These are phyloP conservation scores for Turnix velox DNA, from an alignment of 2,113 vertebrate species.

Conservation along the genomic window DNA sequence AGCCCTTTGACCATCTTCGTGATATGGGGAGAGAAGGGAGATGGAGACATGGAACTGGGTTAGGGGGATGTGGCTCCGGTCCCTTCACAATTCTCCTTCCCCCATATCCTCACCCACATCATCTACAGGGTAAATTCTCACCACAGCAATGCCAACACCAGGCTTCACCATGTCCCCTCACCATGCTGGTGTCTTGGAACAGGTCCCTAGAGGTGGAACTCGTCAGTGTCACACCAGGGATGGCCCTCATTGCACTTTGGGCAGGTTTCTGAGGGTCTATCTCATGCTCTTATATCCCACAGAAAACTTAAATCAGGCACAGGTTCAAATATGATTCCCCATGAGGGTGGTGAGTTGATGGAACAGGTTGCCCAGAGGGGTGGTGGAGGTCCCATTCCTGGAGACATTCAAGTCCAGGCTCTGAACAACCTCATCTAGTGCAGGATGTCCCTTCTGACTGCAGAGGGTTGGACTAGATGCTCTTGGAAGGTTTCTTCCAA, in stretches of 20 bases:
- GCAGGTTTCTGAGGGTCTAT: background rate
- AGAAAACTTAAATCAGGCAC: background rate
- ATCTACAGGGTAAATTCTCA: rapidly evolving
- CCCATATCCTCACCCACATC: rapidly evolving
- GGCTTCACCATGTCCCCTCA: background rate
- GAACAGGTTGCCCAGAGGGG: no score
- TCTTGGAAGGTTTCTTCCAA: no score
- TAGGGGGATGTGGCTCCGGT: background rate
- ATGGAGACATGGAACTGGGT: rapidly evolving
- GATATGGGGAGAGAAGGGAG: rapidly evolving
- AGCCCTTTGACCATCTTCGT: no score
- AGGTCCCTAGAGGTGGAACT: rapidly evolving
- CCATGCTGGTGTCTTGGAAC: background rate
- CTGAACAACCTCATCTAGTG: no score
- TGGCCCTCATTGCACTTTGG: rapidly evolving
- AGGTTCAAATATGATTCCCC: rapidly evolving
- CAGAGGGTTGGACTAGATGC: no score
- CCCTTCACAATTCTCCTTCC: background rate
- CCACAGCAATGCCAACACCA: rapidly evolving
- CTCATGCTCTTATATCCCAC: rapidly evolving
- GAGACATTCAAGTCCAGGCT: no score
- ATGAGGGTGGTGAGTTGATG: no score
- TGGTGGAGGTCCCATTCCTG: no score
- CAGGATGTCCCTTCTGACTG: no score
- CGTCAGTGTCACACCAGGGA: rapidly evolving